Evolutionary conservation across 2,888 invertebrate species (phyloP), one percentile per base, ranked within the genome.

Genomic region (Chalcosyrphus nemorum): DNA sequence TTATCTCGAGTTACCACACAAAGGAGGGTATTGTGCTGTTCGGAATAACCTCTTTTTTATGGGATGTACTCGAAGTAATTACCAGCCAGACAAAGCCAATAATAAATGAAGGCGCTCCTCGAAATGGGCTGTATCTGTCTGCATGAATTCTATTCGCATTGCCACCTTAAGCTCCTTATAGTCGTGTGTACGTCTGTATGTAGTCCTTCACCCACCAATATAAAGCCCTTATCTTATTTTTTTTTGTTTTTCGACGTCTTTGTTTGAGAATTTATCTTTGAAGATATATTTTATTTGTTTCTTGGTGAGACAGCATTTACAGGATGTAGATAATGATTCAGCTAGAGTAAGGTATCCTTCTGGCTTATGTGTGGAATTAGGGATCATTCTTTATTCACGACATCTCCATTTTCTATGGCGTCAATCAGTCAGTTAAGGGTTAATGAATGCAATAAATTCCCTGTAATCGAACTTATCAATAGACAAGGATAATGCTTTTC

Each of bases 261-360:
- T 70, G 45, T 70, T 56, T 24, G 59, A 38, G 50, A 59, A 71
- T 71, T 71, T 59, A 71, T 71, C 59, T 59, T 71, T 50, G 50
- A 35, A 70, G 41, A 15, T 24, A 15, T 43, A 45, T 35, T 47
- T 57, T 70, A 57, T 70, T 57, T 47, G 17, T 47, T 70, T n/a
- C n/a, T 57, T 32, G 47, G 41, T 27, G 57, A 29, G 27, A 41
- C 27, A n/a, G 19, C 27, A 50, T 29, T 61, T 35, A 35, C 32
- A 45, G n/a, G n/a, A 13, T 27, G 2, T 43, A 47, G 7, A 35
- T 21, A 47, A 17, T 29, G 43, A 32, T 29, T 45, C 61, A 32
- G 45, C 41, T 41, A 38, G 38, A 7, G 54, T 32, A 54, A 29
- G 54, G 32, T 54, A 32, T 35, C 2, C n/a, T n/a, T 35, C 54